These are phyloP conservation scores for Nicator chloris DNA, from an alignment of 2,113 vertebrate genomes.

Conservation along the genomic window DNA sequence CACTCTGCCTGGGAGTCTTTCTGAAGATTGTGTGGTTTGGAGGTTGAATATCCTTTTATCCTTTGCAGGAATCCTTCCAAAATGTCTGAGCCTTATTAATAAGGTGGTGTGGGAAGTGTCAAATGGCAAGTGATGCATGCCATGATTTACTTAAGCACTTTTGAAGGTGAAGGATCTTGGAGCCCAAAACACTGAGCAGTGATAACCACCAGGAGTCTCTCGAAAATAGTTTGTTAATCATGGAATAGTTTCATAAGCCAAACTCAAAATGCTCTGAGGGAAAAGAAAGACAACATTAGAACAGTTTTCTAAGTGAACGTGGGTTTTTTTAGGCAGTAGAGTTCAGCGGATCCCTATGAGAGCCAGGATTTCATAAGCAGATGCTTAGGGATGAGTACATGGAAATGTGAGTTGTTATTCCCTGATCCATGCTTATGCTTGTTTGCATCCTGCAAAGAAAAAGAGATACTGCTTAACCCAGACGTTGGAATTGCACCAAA, in stretches of 20 bases:
- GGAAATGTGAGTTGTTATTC: background rate
- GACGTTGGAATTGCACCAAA: background rate
- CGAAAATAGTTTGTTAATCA: background rate
- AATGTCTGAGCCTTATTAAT: background rate
- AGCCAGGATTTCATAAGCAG: background rate
- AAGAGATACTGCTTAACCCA: background rate
- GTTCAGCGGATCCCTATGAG: background rate
- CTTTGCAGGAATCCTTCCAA: conserved; percentile 33
- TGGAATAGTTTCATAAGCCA: background rate
- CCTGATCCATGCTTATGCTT: background rate
- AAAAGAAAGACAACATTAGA: background rate
- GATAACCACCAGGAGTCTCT: background rate
- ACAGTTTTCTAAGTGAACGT: background rate
- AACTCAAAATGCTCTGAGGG: background rate
- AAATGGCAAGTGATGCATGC: background rate
- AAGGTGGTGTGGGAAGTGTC: background rate
- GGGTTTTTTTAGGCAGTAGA: background rate
- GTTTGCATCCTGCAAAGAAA: background rate
- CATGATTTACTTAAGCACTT: background rate
- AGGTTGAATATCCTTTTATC: background rate
- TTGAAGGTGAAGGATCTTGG: background rate
- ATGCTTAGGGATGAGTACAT: background rate
- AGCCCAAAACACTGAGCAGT: background rate
- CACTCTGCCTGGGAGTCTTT: background rate
- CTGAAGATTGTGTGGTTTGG: background rate